Conservation (phyloP, 2,113 vertebrate species). For the Siniperca knerii region DNA sequence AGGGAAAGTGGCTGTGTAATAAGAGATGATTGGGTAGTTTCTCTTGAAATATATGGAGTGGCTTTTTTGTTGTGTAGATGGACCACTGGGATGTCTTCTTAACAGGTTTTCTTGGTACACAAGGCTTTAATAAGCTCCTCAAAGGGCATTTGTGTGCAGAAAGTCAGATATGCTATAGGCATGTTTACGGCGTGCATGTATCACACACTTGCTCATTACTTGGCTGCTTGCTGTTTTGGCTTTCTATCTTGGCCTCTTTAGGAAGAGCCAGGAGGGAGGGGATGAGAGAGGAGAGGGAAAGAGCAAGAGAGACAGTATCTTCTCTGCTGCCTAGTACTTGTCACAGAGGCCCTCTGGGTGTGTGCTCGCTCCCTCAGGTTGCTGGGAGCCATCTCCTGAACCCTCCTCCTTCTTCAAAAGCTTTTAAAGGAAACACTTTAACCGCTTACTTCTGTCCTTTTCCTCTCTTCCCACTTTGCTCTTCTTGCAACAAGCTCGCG, state of each 20-base stretch:
- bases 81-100: constrained; percentile 17
- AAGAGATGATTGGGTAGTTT: constrained; percentile 72
- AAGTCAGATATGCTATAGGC: constrained; percentile 1
- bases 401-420: constrained; percentile 46
- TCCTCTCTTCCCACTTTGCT: constrained; percentile 52
- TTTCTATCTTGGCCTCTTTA: constrained; percentile 54
- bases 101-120: constrained; percentile 9
- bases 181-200: constrained; percentile 24
- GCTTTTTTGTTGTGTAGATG: constrained; percentile 36
- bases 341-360: constrained; percentile 49
- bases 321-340: constrained; percentile 52
- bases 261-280: constrained; percentile 33
- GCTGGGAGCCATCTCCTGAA: constrained; percentile 62
- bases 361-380: constrained; percentile 45
- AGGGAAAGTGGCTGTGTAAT: constrained; percentile 69
- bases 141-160: constrained; percentile 20
- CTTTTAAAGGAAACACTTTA: constrained; percentile 71
- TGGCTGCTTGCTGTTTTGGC: constrained; percentile 40
- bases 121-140: background rate
- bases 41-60: constrained; percentile 59
- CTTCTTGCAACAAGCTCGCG: constrained; percentile 62
- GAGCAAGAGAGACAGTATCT: constrained; percentile 22
- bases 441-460: constrained; percentile 59
- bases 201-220: constrained; percentile 35
- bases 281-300: constrained; percentile 13